These are phyloP conservation scores for Nesometra sesokonis DNA, from an alignment of 35 echinoderm and acorn worm genomes.

Conservation along the genomic window DNA sequence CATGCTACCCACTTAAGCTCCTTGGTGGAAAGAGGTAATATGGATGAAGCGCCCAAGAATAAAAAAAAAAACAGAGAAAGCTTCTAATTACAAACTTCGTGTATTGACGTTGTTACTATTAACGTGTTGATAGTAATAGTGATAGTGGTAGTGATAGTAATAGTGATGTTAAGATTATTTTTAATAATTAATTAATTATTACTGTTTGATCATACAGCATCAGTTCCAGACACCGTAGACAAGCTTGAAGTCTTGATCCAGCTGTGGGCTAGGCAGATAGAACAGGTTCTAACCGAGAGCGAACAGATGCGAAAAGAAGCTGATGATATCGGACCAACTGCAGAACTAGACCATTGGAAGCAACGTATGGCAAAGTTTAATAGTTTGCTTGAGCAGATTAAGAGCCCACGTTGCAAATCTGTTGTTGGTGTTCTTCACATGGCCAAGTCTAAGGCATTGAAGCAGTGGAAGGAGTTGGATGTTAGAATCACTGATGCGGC, in stretches of 20 bases:
- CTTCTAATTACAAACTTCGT: no score
- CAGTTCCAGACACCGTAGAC: constrained; percentile 86
- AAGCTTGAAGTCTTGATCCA: constrained; percentile 84
- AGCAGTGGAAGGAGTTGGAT: constrained; percentile 97
- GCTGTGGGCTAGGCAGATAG: constrained; percentile 92
- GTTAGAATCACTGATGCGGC: constrained; percentile 98
- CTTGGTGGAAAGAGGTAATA: no score
- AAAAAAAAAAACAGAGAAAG: no score
- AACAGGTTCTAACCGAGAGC: constrained; percentile 93
- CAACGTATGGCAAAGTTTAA: constrained; percentile 97
- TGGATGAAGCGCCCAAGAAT: no score
- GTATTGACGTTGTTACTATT: no score
- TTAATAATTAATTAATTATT: no score
- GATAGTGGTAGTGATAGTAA: no score
- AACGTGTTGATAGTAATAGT: no score
- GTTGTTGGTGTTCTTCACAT: constrained; percentile 84
- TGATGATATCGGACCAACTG: constrained; percentile 92
- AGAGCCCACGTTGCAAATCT: constrained; percentile 87
- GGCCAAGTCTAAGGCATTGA: constrained; percentile 92
- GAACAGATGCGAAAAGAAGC: constrained; percentile 99
- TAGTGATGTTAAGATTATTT: no score
- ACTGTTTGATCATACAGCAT: constrained; percentile 34
- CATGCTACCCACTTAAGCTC: no score
- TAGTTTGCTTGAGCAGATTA: constrained; percentile 96
- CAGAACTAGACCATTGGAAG: constrained; percentile 99